Evolutionary conservation across 2,888 invertebrate species (phyloP).

Genomic region (Rotaria socialis): DNA sequence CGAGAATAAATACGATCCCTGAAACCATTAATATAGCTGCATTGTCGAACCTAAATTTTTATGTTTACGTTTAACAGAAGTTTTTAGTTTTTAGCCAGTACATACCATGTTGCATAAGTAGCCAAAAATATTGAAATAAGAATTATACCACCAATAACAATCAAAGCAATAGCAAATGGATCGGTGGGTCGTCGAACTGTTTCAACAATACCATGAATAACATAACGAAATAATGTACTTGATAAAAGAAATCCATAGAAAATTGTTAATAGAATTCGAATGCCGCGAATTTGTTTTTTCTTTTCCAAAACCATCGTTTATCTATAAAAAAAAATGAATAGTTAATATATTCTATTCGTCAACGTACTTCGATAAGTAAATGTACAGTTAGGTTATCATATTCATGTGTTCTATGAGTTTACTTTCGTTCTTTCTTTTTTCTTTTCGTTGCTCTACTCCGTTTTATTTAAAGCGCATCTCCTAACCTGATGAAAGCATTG

Average conservation of each 20-base stretch:
- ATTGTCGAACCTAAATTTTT: background rate
- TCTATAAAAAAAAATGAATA: background rate
- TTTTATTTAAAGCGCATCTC: background rate
- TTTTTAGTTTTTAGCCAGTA: too few relatives aligned
- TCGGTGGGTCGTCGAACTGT: slow-evolving; percentile 23
- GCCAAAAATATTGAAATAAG: background rate
- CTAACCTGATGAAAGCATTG: background rate
- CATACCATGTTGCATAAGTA: slow-evolving; percentile 27
- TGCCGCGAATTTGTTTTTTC: background rate
- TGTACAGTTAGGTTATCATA: background rate
- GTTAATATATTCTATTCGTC: background rate
- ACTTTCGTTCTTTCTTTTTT: background rate
- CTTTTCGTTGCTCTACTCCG: background rate
- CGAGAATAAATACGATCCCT: background rate
- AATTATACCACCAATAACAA: slow-evolving; percentile 20
- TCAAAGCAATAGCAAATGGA: slow-evolving; percentile 18
- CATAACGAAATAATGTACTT: slow-evolving; percentile 20
- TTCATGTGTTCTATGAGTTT: background rate
- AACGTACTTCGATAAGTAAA: background rate
- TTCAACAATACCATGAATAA: slow-evolving; percentile 20
- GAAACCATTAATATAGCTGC: background rate
- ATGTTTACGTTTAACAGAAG: too few relatives aligned
- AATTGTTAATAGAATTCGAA: background rate
- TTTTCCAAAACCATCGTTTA: background rate
- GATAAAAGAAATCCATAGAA: slow-evolving; percentile 27